phyloP scores from a whole-genome alignment of 2,888 invertebrate genomes.

The Thalpophila matura region DNA sequence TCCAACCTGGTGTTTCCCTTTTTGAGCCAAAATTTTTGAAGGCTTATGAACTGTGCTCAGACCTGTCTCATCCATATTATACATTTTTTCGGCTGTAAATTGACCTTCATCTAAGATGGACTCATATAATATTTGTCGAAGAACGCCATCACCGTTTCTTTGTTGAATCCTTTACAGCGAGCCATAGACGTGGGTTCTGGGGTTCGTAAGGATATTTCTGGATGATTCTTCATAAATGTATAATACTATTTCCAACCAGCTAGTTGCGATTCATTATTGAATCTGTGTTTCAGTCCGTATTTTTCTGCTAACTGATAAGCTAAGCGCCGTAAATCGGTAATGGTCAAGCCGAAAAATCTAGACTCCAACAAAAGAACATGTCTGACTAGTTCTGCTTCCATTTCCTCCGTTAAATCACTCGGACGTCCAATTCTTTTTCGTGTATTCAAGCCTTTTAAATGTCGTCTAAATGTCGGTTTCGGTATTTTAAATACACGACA shows the following conservation, averaged over 20 bases:
- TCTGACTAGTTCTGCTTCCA: constrained; percentile 44
- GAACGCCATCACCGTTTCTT: constrained; percentile 40
- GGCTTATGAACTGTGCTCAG: constrained; percentile 47
- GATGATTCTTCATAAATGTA: constrained; percentile 51
- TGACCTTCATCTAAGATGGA: constrained; percentile 36
- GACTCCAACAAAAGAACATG: constrained; percentile 42
- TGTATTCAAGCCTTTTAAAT: background rate
- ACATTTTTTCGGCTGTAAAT: constrained; percentile 52
- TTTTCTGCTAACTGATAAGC: constrained; percentile 38
- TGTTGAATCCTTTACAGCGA: constrained; percentile 34
- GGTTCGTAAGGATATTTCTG: constrained; percentile 41
- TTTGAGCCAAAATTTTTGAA: constrained; percentile 50
- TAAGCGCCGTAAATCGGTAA: constrained; percentile 35
- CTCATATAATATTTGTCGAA: constrained; percentile 44
- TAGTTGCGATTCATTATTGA: constrained; percentile 40
- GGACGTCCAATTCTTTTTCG: constrained; percentile 37
- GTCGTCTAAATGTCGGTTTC: background rate
- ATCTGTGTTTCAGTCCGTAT: constrained; percentile 36
- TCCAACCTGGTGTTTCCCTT: constrained; percentile 51
- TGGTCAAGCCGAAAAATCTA: constrained; percentile 39
- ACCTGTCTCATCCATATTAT: constrained; percentile 52
- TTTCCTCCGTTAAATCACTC: constrained; percentile 36
- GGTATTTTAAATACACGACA: constrained; percentile 30
- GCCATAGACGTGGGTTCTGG: constrained; percentile 36
- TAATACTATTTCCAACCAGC: constrained; percentile 42